phyloP scores from a whole-genome alignment of 2,888 invertebrate genomes.

The Kuschelorhynchus macadamiae region DNA sequence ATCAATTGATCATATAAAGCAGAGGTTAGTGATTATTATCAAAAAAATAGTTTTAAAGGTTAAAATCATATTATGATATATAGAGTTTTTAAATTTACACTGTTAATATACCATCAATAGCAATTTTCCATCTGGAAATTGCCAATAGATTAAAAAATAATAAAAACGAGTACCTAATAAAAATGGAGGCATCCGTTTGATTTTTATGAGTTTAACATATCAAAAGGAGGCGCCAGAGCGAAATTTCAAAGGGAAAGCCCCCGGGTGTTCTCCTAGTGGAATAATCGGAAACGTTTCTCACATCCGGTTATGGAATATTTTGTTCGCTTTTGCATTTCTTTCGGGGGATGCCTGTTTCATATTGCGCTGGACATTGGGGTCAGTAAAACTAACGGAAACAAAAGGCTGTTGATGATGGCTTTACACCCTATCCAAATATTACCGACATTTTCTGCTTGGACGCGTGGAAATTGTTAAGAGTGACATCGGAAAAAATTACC shows the following conservation, averaged over 20 bases:
- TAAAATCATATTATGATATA: too few relatives aligned
- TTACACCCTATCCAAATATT: conserved; percentile 3
- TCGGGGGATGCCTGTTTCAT: conserved; percentile 31
- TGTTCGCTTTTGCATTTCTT: conserved; percentile 36
- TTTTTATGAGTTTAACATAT: conserved; percentile 22
- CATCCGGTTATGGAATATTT: conserved; percentile 40
- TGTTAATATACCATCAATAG: too few relatives aligned
- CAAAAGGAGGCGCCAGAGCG: conserved; percentile 25
- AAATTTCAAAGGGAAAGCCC: conserved; percentile 36
- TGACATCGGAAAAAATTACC: too few relatives aligned
- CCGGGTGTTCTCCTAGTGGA: conserved; percentile 28
- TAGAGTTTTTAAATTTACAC: too few relatives aligned
- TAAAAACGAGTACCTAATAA: too few relatives aligned
- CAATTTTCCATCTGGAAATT: too few relatives aligned
- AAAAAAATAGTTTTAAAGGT: too few relatives aligned
- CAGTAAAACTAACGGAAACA: conserved; percentile 30
- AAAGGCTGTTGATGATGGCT: conserved; percentile 19
- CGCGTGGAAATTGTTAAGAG: conserved; percentile 15
- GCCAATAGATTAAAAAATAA: too few relatives aligned
- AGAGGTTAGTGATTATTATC: too few relatives aligned
- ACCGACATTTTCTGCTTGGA: conserved; percentile 17
- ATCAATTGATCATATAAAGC: too few relatives aligned
- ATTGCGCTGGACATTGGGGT: conserved; percentile 40
- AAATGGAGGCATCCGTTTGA: conserved; percentile 11
- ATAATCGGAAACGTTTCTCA: conserved; percentile 37